Conservation (phyloP, 2,113 vertebrate species). For the Labeo rohita region DNA sequence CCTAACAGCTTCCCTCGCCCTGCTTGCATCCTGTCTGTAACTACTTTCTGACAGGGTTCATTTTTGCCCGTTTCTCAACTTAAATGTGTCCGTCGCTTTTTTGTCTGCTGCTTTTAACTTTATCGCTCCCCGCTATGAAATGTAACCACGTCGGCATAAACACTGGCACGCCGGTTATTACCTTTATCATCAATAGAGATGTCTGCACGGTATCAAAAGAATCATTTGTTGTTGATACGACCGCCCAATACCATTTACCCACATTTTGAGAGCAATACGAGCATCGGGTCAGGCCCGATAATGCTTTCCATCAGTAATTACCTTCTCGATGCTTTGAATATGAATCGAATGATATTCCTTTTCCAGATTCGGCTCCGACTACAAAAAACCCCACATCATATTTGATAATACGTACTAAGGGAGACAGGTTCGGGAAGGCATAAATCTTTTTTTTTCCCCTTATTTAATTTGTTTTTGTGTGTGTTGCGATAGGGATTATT, state of each 20-base stretch:
- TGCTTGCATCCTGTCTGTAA: conserved; percentile 61
- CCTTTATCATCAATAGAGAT: conserved; percentile 60
- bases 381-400: conserved; percentile 18
- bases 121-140: conserved; percentile 58
- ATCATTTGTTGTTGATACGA: conserved; percentile 64
- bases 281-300: conserved; percentile 59
- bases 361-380: neutral
- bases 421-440: conserved; percentile 42
- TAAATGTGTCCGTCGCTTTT: conserved; percentile 62
- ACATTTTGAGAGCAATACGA: conserved; percentile 52
- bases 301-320: conserved; percentile 63
- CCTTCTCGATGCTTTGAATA: conserved; percentile 56
- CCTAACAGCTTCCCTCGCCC: conserved; percentile 69
- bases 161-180: conserved; percentile 59
- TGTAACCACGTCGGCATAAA: conserved; percentile 66
- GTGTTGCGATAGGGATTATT: conserved; percentile 65
- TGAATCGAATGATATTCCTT: conserved; percentile 45
- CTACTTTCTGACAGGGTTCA: conserved; percentile 61
- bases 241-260: conserved; percentile 42
- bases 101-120: conserved; percentile 58
- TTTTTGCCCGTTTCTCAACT: conserved; percentile 65
- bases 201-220: conserved; percentile 59
- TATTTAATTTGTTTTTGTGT: conserved; percentile 59
- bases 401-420: conserved; percentile 53
- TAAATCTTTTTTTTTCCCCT: conserved; percentile 44